Percentiles rank a stretch among this genome's conserved stretches.
Conservation (phyloP, 2,888 invertebrate genomes). For the Acanthococcus lagerstroemiae region DNA sequence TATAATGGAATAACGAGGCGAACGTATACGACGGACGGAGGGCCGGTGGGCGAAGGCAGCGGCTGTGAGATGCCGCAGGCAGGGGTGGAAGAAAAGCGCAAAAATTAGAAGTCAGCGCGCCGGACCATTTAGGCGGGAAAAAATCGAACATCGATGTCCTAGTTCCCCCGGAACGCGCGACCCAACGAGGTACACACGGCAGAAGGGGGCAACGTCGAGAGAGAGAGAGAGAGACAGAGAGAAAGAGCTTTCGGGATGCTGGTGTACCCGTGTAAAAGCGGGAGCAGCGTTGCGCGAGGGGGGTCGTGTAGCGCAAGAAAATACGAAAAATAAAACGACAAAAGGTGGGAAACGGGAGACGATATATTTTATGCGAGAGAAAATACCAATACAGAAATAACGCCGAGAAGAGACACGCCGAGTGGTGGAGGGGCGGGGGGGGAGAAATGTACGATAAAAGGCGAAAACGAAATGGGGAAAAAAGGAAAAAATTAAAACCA, state of each 20-base stretch:
- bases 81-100: slow-evolving; percentile 22
- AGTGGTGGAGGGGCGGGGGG: too few relatives aligned
- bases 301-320: neutral
- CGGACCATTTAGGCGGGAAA: slow-evolving; percentile 30
- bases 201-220: neutral
- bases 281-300: neutral
- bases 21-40: slow-evolving; percentile 3
- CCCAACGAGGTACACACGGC: neutral
- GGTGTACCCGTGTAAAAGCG: slow-evolving; percentile 14
- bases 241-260: slow-evolving; percentile 20
- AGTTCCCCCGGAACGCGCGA: slow-evolving; percentile 8
- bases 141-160: slow-evolving; percentile 30
- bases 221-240: neutral
- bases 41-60: neutral
- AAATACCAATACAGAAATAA: neutral
- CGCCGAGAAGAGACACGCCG: slow-evolving; percentile 3
- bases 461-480: neutral
- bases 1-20: slow-evolving; percentile 28
- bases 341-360: slow-evolving; percentile 22
- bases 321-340: slow-evolving; percentile 20
- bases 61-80: neutral
- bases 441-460: neutral
- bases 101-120: slow-evolving; percentile 30
- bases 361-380: slow-evolving; percentile 10
- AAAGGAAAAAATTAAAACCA: slow-evolving; percentile 13